Evolutionary conservation across 2,888 invertebrate genomes (phyloP), one percentile per base, ranked within the genome.

Genomic region (Ophion costatus): DNA sequence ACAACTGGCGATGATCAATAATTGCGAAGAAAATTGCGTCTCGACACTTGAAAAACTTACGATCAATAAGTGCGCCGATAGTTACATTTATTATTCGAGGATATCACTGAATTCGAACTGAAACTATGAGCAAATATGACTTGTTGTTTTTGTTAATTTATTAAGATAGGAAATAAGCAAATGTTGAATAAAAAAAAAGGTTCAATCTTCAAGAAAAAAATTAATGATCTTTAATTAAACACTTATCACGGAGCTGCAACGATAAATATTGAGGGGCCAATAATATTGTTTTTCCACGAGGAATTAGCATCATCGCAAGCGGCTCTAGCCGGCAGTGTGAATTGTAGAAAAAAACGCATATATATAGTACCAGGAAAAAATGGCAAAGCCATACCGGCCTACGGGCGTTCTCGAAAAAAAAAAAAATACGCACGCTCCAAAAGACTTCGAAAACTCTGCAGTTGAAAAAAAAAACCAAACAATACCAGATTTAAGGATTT

Each of bases 321-420:
- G 11, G 24, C 24, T 42, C 5, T 38, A 78, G 17, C 59, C 67
- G 4, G 33, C 33, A 45, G 22, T 67, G 9, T 66, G 2, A 57
- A 33, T 38, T 22, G 67, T n/a, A 45, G 61, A 69, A 10, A 57
- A 61, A 51, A 20, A 57, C 22, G 66, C 67, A 33, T 38, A 51
- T 38, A 38, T 5, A 38, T 38, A 6, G 38, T 38, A 38, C 9
- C 38, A 38, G 38, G 38, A 38, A 38, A 38, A 38, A 38, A 38
- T 38, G 45, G 11, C 56, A 63, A 61, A 64, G 17, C 38, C 61
- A 63, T 61, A 45, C 38, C 67, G 66, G 67, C 74, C 56, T 51
- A 64, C 29, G 45, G 57, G 17, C 61, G 51, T 74, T 42, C 7
- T 1, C 33, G 14, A 45, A 33, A 29, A 61, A 29, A 78, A 9